phyloP scores from a whole-genome alignment of 2,113 vertebrate genomes.

The Nyctereutes procyonoides region DNA sequence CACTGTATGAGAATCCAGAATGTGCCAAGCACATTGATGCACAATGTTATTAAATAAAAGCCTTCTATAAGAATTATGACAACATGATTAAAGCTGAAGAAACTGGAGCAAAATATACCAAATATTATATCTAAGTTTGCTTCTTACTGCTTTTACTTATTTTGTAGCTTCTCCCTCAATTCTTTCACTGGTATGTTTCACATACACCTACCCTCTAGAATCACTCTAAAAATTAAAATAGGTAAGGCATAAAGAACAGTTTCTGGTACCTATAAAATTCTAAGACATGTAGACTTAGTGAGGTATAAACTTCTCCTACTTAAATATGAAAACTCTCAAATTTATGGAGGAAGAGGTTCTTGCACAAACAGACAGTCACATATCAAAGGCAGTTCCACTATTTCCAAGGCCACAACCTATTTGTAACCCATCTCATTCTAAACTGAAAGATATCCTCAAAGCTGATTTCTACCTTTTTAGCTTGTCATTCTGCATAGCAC shows the following conservation, averaged over 20 bases:
- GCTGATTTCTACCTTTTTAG: not conserved
- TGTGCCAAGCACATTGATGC: not conserved
- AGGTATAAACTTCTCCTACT: not conserved
- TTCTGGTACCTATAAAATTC: not conserved
- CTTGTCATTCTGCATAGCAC: not conserved
- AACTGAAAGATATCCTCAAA: not conserved
- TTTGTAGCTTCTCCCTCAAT: not conserved
- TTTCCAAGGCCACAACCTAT: not conserved
- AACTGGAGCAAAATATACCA: not conserved
- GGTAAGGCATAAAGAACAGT: not conserved
- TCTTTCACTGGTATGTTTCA: not conserved
- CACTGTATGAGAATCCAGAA: not conserved
- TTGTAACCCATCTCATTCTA: not conserved
- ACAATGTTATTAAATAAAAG: not conserved
- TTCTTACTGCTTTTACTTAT: not conserved
- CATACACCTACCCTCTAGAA: not conserved
- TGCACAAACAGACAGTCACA: not conserved
- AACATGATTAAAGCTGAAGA: not conserved
- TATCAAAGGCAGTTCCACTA: not conserved
- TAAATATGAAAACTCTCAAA: not conserved
- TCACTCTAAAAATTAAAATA: slow-evolving; percentile 28
- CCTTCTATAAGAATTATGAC: not conserved
- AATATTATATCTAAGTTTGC: not conserved
- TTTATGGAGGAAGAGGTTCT: not conserved
- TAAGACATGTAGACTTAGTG: not conserved